A percentile compares a stretch with the other conserved stretches of the same genome.
Evolutionary conservation across 2,797 vertebrate genomes (phyloP).

Genomic region (Loriculus beryllinus): DNA sequence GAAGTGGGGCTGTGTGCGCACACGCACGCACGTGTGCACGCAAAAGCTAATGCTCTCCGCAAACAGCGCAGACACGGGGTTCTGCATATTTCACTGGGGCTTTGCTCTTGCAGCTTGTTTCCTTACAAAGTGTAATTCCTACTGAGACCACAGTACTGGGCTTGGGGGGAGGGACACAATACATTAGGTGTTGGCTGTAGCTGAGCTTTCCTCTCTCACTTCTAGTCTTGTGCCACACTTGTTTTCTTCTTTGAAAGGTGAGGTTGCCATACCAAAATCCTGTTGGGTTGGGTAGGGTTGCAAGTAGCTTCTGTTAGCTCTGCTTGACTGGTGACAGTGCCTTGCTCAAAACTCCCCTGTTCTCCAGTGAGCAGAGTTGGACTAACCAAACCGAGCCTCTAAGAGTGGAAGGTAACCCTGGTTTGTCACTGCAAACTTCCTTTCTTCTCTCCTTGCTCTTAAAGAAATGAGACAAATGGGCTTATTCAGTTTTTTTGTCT

Average conservation of each 20-base stretch:
- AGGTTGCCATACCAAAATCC: not conserved
- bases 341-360: fast-evolving
- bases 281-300: not conserved
- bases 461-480: not conserved
- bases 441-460: not conserved
- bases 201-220: not conserved
- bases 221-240: not conserved
- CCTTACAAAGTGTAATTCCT: not conserved
- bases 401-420: not conserved
- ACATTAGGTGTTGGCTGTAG: not conserved
- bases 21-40: not conserved
- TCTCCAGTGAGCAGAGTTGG: not conserved
- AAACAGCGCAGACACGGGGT: not conserved
- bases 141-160: not conserved
- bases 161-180: not conserved
- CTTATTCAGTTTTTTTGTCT: not conserved
- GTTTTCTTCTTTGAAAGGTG: not conserved
- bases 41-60: not conserved
- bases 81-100: fast-evolving
- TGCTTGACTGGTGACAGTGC: fast-evolving
- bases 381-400: not conserved
- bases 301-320: not conserved
- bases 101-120: not conserved
- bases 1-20: fast-evolving
- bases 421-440: not conserved